These are phyloP conservation scores for Diplodus puntazzo DNA, from an alignment of 2,797 vertebrate species.

Conservation along the genomic window DNA sequence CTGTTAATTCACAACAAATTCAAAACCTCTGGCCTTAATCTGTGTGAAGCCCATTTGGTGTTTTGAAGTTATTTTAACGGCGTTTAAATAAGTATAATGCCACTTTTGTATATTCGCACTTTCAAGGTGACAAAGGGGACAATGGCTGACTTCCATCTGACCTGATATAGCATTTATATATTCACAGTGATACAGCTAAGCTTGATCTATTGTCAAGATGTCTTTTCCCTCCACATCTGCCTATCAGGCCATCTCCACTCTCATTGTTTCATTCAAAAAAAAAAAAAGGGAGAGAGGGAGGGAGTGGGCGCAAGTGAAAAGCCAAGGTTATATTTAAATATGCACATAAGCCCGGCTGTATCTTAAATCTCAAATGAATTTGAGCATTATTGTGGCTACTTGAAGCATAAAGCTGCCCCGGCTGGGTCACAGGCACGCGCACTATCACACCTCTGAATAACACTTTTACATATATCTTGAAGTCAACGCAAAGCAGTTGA, in stretches of 20 bases:
- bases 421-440: background rate
- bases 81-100: background rate
- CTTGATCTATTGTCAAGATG: slow-evolving; percentile 71
- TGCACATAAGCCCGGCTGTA: slow-evolving; percentile 14
- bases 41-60: background rate
- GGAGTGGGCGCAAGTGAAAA: slow-evolving; percentile 1
- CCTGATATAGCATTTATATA: slow-evolving; percentile 76
- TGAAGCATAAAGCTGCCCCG: slow-evolving; percentile 46
- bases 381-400: slow-evolving; percentile 43
- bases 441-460: slow-evolving; percentile 33
- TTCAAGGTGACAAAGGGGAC: slow-evolving; percentile 57
- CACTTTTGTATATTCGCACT: slow-evolving; percentile 38
- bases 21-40: background rate
- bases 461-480: slow-evolving; percentile 50
- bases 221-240: slow-evolving; percentile 69
- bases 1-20: background rate
- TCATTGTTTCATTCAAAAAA: slow-evolving; percentile 40
- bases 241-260: slow-evolving; percentile 67
- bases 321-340: slow-evolving; percentile 75
- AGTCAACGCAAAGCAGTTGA: slow-evolving; percentile 34
- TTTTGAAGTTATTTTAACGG: background rate
- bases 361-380: slow-evolving; percentile 69
- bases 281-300: background rate
- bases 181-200: slow-evolving; percentile 57
- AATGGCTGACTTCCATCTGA: slow-evolving; percentile 62